Percentiles rank a stretch among this genome's conserved stretches.
phyloP scores from a whole-genome alignment of 23 tunicate species.

The Ascidia mentula region DNA sequence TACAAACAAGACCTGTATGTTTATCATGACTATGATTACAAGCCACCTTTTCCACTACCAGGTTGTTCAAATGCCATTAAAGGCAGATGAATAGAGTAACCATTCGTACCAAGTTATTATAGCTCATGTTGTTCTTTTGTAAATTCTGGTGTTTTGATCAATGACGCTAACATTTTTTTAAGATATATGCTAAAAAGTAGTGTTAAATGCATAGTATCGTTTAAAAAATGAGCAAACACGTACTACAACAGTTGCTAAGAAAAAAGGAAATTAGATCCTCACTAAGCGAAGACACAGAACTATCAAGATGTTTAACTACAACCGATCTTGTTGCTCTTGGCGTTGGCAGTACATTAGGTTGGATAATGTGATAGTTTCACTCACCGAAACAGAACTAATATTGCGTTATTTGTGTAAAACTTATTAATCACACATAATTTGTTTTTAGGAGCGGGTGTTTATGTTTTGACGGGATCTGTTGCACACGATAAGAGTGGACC shows the following conservation, averaged over 20 bases:
- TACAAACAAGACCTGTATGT: no score
- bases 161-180: no score
- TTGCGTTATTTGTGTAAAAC: neutral
- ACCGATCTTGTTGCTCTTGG: slow-evolving; percentile 78
- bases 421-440: neutral
- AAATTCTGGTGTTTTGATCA: no score
- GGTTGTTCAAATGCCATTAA: no score
- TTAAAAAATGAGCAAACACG: neutral
- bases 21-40: no score
- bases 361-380: neutral
- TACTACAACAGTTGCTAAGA: neutral
- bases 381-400: neutral
- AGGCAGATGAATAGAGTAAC: no score
- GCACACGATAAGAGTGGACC: slow-evolving; percentile 84
- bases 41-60: no score
- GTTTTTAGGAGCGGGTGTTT: slow-evolving; percentile 85
- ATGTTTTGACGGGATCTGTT: slow-evolving; percentile 87
- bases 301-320: slow-evolving; percentile 71
- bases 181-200: no score
- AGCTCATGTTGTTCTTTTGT: no score
- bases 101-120: no score
- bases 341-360: slow-evolving; percentile 91
- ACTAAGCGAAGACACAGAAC: slow-evolving; percentile 24
- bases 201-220: no score
- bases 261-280: neutral